phyloP scores from a whole-genome alignment of 2,797 vertebrate species.

The Myripristis murdjan region DNA sequence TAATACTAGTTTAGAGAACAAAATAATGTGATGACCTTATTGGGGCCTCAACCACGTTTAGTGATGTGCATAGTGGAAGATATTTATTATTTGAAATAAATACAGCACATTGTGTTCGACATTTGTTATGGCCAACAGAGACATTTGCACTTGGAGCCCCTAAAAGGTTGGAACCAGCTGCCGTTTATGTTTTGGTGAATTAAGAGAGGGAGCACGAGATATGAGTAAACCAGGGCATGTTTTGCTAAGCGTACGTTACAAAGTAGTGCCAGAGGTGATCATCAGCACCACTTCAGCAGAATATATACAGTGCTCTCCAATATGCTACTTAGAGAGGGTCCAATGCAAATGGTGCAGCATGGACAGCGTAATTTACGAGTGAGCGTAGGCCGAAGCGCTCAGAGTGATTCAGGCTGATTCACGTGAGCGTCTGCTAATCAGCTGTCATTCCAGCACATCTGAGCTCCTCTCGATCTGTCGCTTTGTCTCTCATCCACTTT shows the following conservation, averaged over 20 bases:
- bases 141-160: too few species aligned
- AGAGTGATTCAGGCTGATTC: constrained; percentile 19
- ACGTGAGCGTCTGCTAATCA: constrained; percentile 1
- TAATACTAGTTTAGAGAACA: too few species aligned
- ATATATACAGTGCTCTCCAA: not conserved
- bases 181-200: too few species aligned
- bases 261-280: not conserved
- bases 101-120: too few species aligned
- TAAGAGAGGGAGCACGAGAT: too few species aligned
- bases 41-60: too few species aligned
- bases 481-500: constrained; percentile 16
- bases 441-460: constrained; percentile 7
- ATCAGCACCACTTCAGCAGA: not conserved
- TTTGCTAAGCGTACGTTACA: not conserved
- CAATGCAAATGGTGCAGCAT: not conserved
- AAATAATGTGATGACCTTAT: too few species aligned
- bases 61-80: too few species aligned
- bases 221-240: not conserved
- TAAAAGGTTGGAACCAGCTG: too few species aligned
- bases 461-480: constrained; percentile 11
- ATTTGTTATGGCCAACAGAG: too few species aligned
- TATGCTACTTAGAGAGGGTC: not conserved
- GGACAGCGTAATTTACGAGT: not conserved
- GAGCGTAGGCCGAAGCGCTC: not conserved
- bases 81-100: too few species aligned